These are phyloP conservation scores for Sphaerophoria taeniata DNA, from an alignment of 2,888 invertebrate genomes.

Conservation along the genomic window DNA sequence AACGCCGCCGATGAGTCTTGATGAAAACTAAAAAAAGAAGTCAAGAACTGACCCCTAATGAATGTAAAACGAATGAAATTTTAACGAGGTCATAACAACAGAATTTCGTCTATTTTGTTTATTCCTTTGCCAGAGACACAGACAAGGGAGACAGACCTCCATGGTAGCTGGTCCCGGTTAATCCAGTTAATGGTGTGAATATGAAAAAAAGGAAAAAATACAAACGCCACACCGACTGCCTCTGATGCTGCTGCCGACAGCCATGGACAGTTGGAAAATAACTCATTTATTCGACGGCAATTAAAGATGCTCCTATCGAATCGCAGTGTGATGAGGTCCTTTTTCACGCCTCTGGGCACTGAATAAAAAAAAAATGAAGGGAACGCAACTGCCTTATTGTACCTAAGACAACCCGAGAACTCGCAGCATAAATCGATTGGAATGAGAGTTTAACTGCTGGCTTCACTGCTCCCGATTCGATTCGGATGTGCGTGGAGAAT, in stretches of 20 bases:
- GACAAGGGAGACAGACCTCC: slow-evolving; percentile 53
- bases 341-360: slow-evolving; percentile 70
- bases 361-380: background rate
- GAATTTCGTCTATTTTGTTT: slow-evolving; percentile 8
- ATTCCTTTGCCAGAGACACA: slow-evolving; percentile 23
- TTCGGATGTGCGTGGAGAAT: slow-evolving; percentile 67
- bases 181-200: slow-evolving; percentile 60
- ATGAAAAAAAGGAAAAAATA: slow-evolving; percentile 29
- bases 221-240: slow-evolving; percentile 42
- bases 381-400: slow-evolving; percentile 18
- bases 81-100: slow-evolving; percentile 71
- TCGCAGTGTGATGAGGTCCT: slow-evolving; percentile 60
- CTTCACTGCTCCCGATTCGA: slow-evolving; percentile 59
- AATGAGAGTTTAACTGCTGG: slow-evolving; percentile 20
- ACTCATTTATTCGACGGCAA: slow-evolving; percentile 72
- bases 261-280: slow-evolving; percentile 44
- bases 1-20: slow-evolving; percentile 3
- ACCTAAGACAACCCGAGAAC: background rate
- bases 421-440: slow-evolving; percentile 33
- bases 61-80: slow-evolving; percentile 71
- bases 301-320: slow-evolving; percentile 49
- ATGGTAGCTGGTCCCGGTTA: slow-evolving; percentile 38
- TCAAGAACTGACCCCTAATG: slow-evolving; percentile 52
- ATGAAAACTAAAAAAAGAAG: slow-evolving; percentile 30
- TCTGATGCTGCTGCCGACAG: background rate